Evolutionary conservation across 2,797 vertebrate genomes (phyloP).

Genomic region (Brotogeris chrysoptera): DNA sequence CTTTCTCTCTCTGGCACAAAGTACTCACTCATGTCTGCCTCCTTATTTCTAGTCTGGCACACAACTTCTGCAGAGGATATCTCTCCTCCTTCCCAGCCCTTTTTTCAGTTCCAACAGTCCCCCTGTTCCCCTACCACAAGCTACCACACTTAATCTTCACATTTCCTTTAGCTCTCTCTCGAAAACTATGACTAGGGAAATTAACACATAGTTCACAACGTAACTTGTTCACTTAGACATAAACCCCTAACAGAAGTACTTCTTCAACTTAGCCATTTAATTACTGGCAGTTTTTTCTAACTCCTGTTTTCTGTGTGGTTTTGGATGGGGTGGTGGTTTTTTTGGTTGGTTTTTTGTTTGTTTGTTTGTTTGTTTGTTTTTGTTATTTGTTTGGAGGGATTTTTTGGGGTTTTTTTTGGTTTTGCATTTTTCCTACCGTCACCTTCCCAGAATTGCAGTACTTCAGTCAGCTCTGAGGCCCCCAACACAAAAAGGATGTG

Average conservation of each 20-base stretch:
- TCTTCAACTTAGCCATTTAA: slow-evolving; percentile 5
- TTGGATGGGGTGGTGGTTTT: background rate
- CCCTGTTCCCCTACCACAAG: background rate
- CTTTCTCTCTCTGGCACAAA: background rate
- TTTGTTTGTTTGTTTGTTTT: background rate
- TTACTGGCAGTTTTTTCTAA: slow-evolving; percentile 17
- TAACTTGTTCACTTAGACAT: slow-evolving; percentile 10
- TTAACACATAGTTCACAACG: background rate
- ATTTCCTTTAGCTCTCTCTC: background rate
- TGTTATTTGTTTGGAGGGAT: background rate
- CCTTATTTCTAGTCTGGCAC: background rate
- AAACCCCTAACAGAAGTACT: slow-evolving; percentile 44
- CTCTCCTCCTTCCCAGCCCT: background rate
- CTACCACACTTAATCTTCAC: background rate
- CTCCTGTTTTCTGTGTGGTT: background rate
- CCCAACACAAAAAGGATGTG: background rate
- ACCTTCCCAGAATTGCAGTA: background rate
- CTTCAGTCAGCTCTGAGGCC: background rate
- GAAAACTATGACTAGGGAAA: background rate
- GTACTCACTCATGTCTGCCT: background rate
- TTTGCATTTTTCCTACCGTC: background rate
- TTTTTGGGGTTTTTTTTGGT: background rate
- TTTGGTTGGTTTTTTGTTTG: background rate
- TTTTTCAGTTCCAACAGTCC: fast-evolving
- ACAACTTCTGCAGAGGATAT: background rate